These are phyloP conservation scores for Sitodiplosis mosellana DNA, from an alignment of 1,140 invertebrate genomes.

Conservation along the genomic window DNA sequence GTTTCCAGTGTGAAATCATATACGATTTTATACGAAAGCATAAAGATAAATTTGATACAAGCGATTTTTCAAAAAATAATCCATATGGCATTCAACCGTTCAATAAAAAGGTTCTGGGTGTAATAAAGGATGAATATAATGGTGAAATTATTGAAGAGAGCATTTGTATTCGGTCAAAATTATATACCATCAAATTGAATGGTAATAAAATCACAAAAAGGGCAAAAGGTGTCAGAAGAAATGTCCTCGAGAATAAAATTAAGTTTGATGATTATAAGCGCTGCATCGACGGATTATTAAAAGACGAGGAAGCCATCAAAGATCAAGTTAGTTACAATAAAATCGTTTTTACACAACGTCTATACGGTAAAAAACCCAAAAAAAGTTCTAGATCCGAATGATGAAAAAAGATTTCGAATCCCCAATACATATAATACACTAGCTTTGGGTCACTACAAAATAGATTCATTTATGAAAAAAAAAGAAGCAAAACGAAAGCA, in stretches of 20 bases:
- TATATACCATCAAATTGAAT: neutral
- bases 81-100: too few relatives aligned
- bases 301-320: too few relatives aligned
- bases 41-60: constrained; percentile 16
- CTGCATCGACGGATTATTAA: constrained; percentile 10
- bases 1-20: constrained; percentile 22
- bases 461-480: constrained; percentile 6
- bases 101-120: too few relatives aligned
- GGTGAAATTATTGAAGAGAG: constrained; percentile 7
- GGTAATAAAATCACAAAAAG: constrained; percentile 4
- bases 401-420: constrained; percentile 7
- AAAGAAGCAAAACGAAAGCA: too few relatives aligned
- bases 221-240: constrained; percentile 9
- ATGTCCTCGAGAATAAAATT: constrained; percentile 5
- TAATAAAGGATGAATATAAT: constrained; percentile 15
- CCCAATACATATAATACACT: constrained; percentile 4
- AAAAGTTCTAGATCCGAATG: constrained; percentile 6
- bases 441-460: constrained; percentile 6
- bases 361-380: constrained; percentile 13
- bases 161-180: neutral
- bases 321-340: constrained; percentile 11
- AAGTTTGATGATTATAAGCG: constrained; percentile 10
- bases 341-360: constrained; percentile 10
- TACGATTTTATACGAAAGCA: constrained; percentile 22
- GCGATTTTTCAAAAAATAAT: constrained; percentile 11